phyloP scores from a whole-genome alignment of 2,888 invertebrate species.

The Coleophora flavipennella region DNA sequence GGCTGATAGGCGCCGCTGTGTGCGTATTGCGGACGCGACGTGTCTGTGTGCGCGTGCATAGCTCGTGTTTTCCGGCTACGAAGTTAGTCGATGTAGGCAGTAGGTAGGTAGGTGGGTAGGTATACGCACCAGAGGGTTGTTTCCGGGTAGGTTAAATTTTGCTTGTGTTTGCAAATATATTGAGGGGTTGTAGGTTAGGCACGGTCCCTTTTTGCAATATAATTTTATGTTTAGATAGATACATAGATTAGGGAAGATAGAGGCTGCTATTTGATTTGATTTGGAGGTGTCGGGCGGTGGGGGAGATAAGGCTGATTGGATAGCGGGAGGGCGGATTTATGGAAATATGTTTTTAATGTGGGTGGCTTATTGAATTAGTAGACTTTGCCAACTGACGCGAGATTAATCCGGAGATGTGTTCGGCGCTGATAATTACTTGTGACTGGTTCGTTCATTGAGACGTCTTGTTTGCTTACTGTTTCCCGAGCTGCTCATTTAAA shows the following conservation, averaged over 20 bases:
- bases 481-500: neutral
- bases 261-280: conserved; percentile 73
- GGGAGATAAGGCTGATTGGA: conserved; percentile 69
- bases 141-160: conserved; percentile 67
- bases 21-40: conserved; percentile 37
- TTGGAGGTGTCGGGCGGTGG: conserved; percentile 68
- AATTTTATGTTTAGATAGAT: conserved; percentile 70
- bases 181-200: conserved; percentile 56
- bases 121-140: conserved; percentile 50
- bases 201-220: conserved; percentile 69
- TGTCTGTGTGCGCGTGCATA: conserved; percentile 37
- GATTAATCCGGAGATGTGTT: conserved; percentile 50
- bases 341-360: conserved; percentile 73
- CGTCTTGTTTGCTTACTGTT: too few species aligned
- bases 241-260: conserved; percentile 70
- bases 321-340: conserved; percentile 52
- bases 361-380: conserved; percentile 67
- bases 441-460: neutral
- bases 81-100: conserved; percentile 44
- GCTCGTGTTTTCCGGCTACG: conserved; percentile 56
- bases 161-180: conserved; percentile 70
- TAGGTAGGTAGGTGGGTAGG: conserved; percentile 28
- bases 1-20: conserved; percentile 60
- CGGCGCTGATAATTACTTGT: conserved; percentile 38
- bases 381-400: conserved; percentile 51